These are phyloP conservation scores for Lycaon pictus DNA, from an alignment of 2,113 vertebrate species.

Conservation along the genomic window DNA sequence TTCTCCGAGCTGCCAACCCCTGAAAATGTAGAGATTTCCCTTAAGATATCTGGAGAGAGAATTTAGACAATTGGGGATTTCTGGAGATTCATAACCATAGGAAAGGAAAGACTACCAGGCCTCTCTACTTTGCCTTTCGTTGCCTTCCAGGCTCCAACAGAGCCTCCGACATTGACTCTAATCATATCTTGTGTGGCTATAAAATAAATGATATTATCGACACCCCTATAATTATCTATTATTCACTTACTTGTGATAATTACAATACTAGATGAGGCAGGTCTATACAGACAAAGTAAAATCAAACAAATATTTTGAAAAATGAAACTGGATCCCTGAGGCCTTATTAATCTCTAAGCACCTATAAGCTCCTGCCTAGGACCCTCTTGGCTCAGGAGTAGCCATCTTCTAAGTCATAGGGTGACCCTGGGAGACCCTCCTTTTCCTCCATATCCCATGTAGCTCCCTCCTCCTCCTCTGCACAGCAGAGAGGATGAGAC, in stretches of 20 bases:
- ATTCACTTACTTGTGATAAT: constrained; percentile 69
- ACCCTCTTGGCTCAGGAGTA: neutral
- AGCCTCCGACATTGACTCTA: constrained; percentile 65
- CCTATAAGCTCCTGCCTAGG: neutral
- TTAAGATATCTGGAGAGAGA: neutral
- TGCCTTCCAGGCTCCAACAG: constrained; percentile 43
- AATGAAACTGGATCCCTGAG: constrained; percentile 45
- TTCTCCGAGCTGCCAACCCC: constrained; percentile 17
- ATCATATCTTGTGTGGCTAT: constrained; percentile 75
- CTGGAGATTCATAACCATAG: constrained; percentile 52
- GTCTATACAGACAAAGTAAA: constrained; percentile 62
- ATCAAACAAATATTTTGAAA: constrained; percentile 61
- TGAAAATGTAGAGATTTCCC: constrained; percentile 48
- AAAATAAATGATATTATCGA: constrained; percentile 76
- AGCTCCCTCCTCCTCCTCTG: neutral
- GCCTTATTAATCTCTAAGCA: constrained; percentile 19
- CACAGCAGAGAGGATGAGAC: constrained; percentile 39
- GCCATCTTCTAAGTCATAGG: constrained; percentile 4
- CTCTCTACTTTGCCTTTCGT: neutral
- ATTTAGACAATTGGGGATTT: constrained; percentile 60
- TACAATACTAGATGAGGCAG: constrained; percentile 68
- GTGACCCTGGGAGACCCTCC: neutral
- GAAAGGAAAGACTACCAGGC: neutral
- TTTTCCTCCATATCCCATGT: neutral
- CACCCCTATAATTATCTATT: constrained; percentile 80